A percentile compares a stretch with the other conserved stretches of the same genome.
These are phyloP conservation scores for Hyperoplus lanceolatus DNA, from an alignment of 2,797 vertebrate genomes.

Conservation along the genomic window DNA sequence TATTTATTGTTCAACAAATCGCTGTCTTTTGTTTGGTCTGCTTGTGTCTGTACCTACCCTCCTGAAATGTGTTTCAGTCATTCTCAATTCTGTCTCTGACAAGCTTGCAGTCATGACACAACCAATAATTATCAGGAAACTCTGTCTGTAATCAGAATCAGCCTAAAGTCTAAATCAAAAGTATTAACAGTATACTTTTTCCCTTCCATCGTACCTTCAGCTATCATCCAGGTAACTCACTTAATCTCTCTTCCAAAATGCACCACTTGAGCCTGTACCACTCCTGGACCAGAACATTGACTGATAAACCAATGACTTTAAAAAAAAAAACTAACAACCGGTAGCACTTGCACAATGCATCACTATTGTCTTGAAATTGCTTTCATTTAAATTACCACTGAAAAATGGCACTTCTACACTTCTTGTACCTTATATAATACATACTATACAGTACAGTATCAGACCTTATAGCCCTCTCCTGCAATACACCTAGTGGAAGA, in stretches of 20 bases:
- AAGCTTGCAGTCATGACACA: not conserved
- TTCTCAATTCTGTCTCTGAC: constrained; percentile 10
- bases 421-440: too few relatives aligned
- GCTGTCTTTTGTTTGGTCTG: not conserved
- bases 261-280: not conserved
- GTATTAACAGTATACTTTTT: not conserved
- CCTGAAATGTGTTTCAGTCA: not conserved
- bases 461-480: too few relatives aligned
- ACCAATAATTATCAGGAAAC: not conserved
- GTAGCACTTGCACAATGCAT: not conserved
- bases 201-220: not conserved
- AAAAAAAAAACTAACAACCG: not conserved
- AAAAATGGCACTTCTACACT: not conserved
- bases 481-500: too few relatives aligned
- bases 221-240: not conserved
- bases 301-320: not conserved
- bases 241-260: not conserved
- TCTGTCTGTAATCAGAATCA: constrained; percentile 1
- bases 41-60: not conserved
- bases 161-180: not conserved
- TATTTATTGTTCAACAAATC: not conserved
- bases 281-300: not conserved
- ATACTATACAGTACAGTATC: too few relatives aligned
- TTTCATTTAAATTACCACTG: not conserved
- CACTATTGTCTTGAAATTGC: not conserved